Percentiles rank a stretch among this genome's conserved stretches.
Conservation (phyloP, 2,888 invertebrate species). For the Helleia helle region DNA sequence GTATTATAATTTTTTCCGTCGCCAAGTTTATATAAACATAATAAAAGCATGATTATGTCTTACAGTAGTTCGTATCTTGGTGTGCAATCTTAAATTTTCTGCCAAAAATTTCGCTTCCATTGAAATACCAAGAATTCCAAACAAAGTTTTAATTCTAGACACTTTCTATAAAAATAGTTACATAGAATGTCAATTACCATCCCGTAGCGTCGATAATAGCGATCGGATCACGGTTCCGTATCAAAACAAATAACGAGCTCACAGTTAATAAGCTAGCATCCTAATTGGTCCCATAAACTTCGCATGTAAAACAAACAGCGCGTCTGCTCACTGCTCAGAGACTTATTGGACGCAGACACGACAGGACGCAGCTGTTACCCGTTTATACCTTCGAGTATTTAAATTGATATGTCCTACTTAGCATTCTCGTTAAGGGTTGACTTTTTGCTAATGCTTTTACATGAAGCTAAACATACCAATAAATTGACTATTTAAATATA, state of each 20-base stretch:
- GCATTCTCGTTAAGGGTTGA: slow-evolving; percentile 3
- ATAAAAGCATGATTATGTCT: too few species aligned
- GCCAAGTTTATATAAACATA: too few species aligned
- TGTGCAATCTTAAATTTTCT: too few species aligned
- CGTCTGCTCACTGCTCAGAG: slow-evolving; percentile 29
- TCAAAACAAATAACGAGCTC: slow-evolving; percentile 46
- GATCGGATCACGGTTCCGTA: slow-evolving; percentile 20
- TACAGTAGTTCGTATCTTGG: too few species aligned
- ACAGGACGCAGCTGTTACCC: slow-evolving; percentile 1
- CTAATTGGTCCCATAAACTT: slow-evolving; percentile 62
- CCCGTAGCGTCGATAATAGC: background rate
- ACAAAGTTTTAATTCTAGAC: too few species aligned
- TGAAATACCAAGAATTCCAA: too few species aligned
- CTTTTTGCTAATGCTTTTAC: background rate
- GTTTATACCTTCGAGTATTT: slow-evolving; percentile 1
- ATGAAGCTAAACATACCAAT: background rate
- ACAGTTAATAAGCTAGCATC: slow-evolving; percentile 55
- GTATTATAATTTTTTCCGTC: too few species aligned
- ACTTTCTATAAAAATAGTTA: background rate
- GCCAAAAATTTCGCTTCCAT: too few species aligned
- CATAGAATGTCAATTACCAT: background rate
- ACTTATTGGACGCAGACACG: slow-evolving; percentile 7
- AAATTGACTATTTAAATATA: too few species aligned
- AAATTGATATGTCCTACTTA: slow-evolving; percentile 7
- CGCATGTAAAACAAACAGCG: slow-evolving; percentile 56